Base-by-base conservation (phyloP, 2,888 invertebrate species). In the Drosophila nr. fundita region DNA sequence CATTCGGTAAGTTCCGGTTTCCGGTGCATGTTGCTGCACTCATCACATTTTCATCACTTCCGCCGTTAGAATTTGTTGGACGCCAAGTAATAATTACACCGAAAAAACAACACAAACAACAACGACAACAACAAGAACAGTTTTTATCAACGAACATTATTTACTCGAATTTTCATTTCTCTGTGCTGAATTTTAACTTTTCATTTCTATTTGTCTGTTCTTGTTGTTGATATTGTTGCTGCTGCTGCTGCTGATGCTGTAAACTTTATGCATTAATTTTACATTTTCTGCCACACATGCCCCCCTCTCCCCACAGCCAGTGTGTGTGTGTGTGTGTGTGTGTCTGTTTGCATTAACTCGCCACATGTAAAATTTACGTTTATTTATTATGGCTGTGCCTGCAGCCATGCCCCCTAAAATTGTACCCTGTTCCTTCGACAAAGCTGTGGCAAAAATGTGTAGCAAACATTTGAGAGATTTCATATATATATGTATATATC, bases 211-310 rank as follows among this genome's bases (percentile, higher is more conserved):
- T 82, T 80, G 65, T 57, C 27, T 68, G 62, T 78, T 82, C 68
- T 81, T 81, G 73, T 62, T 89, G 77, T 65, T 77, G 53, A 60
- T 68, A 38, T 69, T 75, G 73, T 67, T 71, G 57, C 42, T 61
- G 32, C 10, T 49, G 53, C n/a, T 65, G 65, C 42, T 85, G 61
- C 45, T 60, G 54, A 65, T 72, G 83, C 74, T 90, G 81, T 78
- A 90, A 88, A 88, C 83, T 88, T 89, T 90, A 86, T 86, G 89
- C 91, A 91, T 90, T 90, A 90, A 89, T 90, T 90, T 90, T 86
- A 88, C 87, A 90, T 88, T 88, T 88, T 86, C 72, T 71, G 68
- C 68, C 68, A 67, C 54, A 49, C 68, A 36, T 27, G 38, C 55
- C 36, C 18, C 11, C 42, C 21, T 11, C 38, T 10, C 18, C n/a